Base-by-base conservation (phyloP, 1,140 invertebrate genomes). In the Schlechtendalia chinensis region DNA sequence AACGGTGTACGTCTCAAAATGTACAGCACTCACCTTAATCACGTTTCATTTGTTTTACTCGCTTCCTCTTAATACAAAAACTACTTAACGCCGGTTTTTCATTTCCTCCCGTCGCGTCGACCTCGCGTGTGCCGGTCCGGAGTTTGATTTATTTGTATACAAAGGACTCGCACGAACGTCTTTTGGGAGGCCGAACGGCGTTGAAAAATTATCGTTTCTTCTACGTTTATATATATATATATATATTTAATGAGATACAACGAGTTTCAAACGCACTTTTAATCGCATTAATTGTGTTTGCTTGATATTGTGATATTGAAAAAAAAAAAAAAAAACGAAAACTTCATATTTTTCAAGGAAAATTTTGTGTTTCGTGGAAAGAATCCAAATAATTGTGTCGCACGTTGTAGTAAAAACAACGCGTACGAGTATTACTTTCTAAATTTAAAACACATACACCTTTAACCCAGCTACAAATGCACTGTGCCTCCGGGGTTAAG, bases 11-110 rank as follows among this genome's bases (percentile, higher is more conserved):
- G n/a, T 54, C 69, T 54, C 29, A 56, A 74, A n/a, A 74, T 39
- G 27, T n/a, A 8, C 32, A 32, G 50, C 71, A 74, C 50, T 74
- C 71, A 39, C 50, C 19, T 12, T 74, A 74, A 74, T 74, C 71
- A 58, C 22, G 53, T 74, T 74, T 74, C 54, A 56, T 74, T 39
- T 74, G 47, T 54, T 74, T 74, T 39, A 56, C 50, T 56, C 53
- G 45, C 45, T 22, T 50, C 24, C 22, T 12, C 47, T 69, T 22
- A 14, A 8, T 39, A 39, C 17, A 69, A 69, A 69, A 69, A 69
- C 67, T 47, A 69, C 67, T 69, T 69, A 69, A 69, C 22, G 47
- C 67, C 67, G 22, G 50, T 69, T 69, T 69, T 69, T 69, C 65
- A 69, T 47, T 69, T 69, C 65, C n/a, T 45, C n/a, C n/a, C 32